Base-by-base conservation (phyloP, 2,797 vertebrate genomes). In the Chromobotia macracanthus region DNA sequence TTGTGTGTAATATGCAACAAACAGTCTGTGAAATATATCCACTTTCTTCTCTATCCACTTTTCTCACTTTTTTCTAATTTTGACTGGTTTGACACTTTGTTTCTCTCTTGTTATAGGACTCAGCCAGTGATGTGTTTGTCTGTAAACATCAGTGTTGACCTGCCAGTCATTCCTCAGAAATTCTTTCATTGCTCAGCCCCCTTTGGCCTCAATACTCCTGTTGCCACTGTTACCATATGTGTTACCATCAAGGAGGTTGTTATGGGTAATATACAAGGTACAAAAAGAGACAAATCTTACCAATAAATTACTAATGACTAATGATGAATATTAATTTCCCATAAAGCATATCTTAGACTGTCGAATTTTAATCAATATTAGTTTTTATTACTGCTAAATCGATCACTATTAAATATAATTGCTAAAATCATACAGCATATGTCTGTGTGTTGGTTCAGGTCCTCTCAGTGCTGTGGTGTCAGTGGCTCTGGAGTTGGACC, bases 121-220 rank as follows among this genome's bases (percentile, higher is more conserved):
- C 81, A 85, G 38, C 86, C 86, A 19, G 80, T 88, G 35, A 84
- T 87, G 19, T 85, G 81, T 48, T 41, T 84, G 35, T 23, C 41
- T 0, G 31, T 83, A 48, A 82, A 76, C 5, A n/a, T 86, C 41
- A 71, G 80, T 8, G 21, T 86, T 44, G 69, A 83, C 65, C 85
- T 85, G 9, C 77, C 80, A 41, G 16, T 84, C 61, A 85, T 86
- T 60, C 11, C 73, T 1, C 85, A 85, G 72, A 35, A 79, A 13
- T 25, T 18, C 48, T 87, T 88, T 72, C 87, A 88, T 77, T 88
- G 87, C 46, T 84, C 84, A 0, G 56, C 48, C 44, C 66, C 69
- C 50, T 11, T 21, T 0, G 71, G 63, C 7, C 58, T 73, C 38
- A 76, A 82, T 70, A 77, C 56, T 1, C 71, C 63, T 3, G 70